A percentile compares a stretch with the other conserved stretches of the same genome.
These are phyloP conservation scores for Scaptomyza montana DNA, from an alignment of 1,140 invertebrate species.

Conservation along the genomic window DNA sequence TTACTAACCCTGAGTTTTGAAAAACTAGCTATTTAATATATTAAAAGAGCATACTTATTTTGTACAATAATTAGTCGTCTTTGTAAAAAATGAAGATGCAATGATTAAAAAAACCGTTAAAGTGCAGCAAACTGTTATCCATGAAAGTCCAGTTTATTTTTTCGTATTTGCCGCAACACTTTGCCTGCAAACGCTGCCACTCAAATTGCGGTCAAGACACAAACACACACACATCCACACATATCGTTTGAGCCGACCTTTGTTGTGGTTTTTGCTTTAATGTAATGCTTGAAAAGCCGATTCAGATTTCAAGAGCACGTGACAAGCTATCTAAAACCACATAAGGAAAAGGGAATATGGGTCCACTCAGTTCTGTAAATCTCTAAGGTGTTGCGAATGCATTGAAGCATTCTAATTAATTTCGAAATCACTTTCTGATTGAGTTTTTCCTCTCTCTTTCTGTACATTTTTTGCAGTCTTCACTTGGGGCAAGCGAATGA, in stretches of 20 bases:
- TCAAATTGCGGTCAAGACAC: conserved; percentile 9
- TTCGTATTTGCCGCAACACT: not conserved
- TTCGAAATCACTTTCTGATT: conserved; percentile 66
- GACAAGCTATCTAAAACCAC: conserved; percentile 9
- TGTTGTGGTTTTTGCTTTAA: conserved; percentile 21
- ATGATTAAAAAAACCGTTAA: not conserved
- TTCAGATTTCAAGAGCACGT: conserved; percentile 29
- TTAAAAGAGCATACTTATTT: too few species aligned
- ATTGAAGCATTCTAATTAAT: conserved; percentile 73
- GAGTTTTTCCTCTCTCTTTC: conserved; percentile 32
- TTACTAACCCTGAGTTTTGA: too few species aligned
- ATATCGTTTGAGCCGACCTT: conserved; percentile 14
- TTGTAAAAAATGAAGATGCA: too few species aligned
- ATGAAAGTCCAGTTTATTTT: not conserved
- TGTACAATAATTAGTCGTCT: too few species aligned
- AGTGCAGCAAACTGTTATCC: not conserved
- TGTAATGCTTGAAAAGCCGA: conserved; percentile 19
- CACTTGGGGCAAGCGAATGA: conserved; percentile 92
- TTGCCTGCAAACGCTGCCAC: conserved; percentile 6
- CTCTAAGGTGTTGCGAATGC: conserved; percentile 63
- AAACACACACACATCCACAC: not conserved
- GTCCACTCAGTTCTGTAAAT: conserved; percentile 7
- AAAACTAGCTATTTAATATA: too few species aligned
- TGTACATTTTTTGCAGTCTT: conserved; percentile 85
- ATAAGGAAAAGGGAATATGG: not conserved